phyloP scores from a whole-genome alignment of 37 sponge, comb jelly and placozoan species.

The Haliclona indistincta region DNA sequence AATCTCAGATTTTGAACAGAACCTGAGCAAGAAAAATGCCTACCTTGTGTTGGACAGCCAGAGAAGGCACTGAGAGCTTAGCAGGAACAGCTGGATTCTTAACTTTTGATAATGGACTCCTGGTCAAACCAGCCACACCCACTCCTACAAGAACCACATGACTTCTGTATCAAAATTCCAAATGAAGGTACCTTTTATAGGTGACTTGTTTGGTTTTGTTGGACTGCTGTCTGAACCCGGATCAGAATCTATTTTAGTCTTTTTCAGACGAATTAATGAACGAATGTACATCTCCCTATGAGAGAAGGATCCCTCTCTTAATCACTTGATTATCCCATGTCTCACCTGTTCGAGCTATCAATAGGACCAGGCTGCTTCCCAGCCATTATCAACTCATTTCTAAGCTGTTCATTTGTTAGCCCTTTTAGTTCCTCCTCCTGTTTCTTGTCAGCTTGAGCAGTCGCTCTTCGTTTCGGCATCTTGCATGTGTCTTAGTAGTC shows the following conservation, averaged over 20 bases:
- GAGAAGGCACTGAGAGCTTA: neutral
- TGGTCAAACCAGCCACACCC: too few relatives aligned
- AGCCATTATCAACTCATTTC: conserved; percentile 18
- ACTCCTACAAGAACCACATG: too few relatives aligned
- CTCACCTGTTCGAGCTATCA: conserved; percentile 62
- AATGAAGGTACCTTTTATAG: neutral
- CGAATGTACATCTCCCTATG: neutral
- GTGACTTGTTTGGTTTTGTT: conserved; percentile 1
- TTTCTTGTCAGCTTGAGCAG: conserved; percentile 10
- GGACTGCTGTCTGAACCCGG: neutral
- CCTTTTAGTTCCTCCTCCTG: conserved; percentile 17
- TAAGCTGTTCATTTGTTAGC: conserved; percentile 24
- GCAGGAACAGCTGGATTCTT: neutral
- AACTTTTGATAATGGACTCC: neutral
- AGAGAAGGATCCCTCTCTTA: neutral
- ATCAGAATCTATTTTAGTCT: neutral
- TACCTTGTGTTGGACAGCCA: too few relatives aligned
- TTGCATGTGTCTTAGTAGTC: too few relatives aligned
- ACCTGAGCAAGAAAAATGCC: too few relatives aligned
- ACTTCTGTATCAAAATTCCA: neutral
- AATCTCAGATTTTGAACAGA: too few relatives aligned
- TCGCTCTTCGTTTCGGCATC: conserved; percentile 24
- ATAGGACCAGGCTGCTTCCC: conserved; percentile 72
- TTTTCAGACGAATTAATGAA: neutral
- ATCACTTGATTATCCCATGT: neutral